Base-by-base conservation (phyloP, 2,113 vertebrate genomes). In the Paramormyrops kingsleyae region DNA sequence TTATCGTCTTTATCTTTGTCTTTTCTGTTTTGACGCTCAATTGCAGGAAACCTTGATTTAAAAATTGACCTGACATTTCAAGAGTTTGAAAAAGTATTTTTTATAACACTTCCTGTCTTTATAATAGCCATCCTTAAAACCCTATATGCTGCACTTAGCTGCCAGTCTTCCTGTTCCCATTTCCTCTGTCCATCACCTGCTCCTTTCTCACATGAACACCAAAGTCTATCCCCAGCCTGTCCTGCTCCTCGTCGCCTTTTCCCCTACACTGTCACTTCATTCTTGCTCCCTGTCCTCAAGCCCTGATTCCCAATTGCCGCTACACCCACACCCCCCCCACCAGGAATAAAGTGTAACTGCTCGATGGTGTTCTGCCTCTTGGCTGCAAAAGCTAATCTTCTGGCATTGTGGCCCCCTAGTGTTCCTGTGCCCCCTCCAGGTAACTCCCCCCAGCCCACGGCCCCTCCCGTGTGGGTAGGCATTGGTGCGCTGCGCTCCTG, bases 301-400 rank as follows among this genome's bases (percentile, higher is more conserved):
- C 88, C n/a, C 31, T 53, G 24, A n/a, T 46, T 77, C 35, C 89
- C 39, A 39, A 42, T 49, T 83, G 46, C 93, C 92, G 95, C 93
- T 92, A 96, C 88, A 7, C 94, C 88, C n/a, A 91, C 91, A 19
- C 91, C 91, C 12, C 93, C 95, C 39, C 95, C 96, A 39, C 97
- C 97, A 0, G 97, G 97, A 90, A 98, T 96, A 93, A 97, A 97
- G 93, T 98, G 97, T 90, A 98, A 96, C 93, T 97, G 97, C 94
- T 98, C 97, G 84, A 98, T 95, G 90, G 97, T 97, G 94, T 96
- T 97, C 94, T 98, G 97, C 87, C 97, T 95, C 93, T 96, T 97
- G 90, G 84, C 92, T 90, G 97, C 97, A 66, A 97, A 98, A 19
- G 97, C 97, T 91, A 97, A 97, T 89, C 97, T 93, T 0, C 96